Evolutionary conservation across 2,888 invertebrate species (phyloP), one percentile per base, ranked within the genome.

Genomic region (Euplagia quadripunctaria): DNA sequence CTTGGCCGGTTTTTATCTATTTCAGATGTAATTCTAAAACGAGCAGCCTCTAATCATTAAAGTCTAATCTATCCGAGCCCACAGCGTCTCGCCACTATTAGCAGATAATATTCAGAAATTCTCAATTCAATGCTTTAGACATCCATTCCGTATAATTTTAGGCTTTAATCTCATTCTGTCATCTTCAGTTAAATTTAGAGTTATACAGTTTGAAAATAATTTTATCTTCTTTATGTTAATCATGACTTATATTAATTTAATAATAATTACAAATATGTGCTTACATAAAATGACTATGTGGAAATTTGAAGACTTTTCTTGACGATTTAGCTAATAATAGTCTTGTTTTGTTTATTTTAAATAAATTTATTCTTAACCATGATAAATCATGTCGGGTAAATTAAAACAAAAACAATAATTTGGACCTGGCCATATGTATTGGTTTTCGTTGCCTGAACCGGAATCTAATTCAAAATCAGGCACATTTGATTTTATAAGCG

Each of bases 81-180:
- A 67, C 17, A 42, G 17, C 43, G 43, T 43, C 43, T 43, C 20
- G 61, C 31, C 64, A 67, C 67, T 52, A 68, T 55, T 7, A 12
- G 42, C 14, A 68, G 42, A 52, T 14, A 68, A 68, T 41, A 55
- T 55, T 41, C 68, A 14, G 55, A 68, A 55, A n/a, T 68, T 55
- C 52, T 68, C 55, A 42, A 51, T 55, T 42, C 68, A 55, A n/a
- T 55, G 42, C 7, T n/a, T 68, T 4, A 41, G n/a, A n/a, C 55
- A 52, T 55, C 51, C 51, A 68, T 68, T 55, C 52, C n/a, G n/a
- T 55, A 68, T 68, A 68, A 68, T 55, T 55, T 55, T 55, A 68
- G 68, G 6, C n/a, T 51, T 42, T 68, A 55, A 68, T 68, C 68
- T 42, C 8, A 43, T 55, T 42, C 20, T 66, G 51, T 68, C 68